Base-by-base conservation (phyloP, 2,113 vertebrate species). In the Alosa alosa region DNA sequence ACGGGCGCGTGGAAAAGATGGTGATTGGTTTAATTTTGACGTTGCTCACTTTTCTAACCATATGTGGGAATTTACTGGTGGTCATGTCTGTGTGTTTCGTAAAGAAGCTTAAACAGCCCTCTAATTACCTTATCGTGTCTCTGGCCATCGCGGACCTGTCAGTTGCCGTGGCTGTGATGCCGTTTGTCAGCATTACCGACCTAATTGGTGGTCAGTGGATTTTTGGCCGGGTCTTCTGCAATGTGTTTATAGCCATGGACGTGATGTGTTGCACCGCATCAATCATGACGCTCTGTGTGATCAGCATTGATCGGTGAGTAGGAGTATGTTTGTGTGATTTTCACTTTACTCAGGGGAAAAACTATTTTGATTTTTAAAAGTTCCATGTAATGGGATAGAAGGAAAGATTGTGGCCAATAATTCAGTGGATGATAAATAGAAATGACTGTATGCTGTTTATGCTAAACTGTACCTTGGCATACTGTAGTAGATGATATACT, bases 241-340 rank as follows among this genome's bases (percentile, higher is more conserved):
- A 96, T 0, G 94, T 96, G 0, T 96, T 96, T 83, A 96, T 96
- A 13, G 95, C 95, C 89, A 96, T 96, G 95, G 95, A 96, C 0
- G 95, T 96, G 45, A 96, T 95, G 94, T 96, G 95, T 41, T 96
- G 95, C 90, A 96, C 95, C 0, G 95, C 95, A 0, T 96, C 95
- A 52, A 96, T 96, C 88, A 95, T 96, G 95, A 95, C 95, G 25
- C 87, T 96, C 82, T 96, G 95, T 85, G 95, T 96, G 87, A 96
- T 96, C 91, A 96, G 95, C 15, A 94, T 96, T 89, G 95, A 96
- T 94, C 94, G 95, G 95, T 96, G 87, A 92, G 94, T 52, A 68
- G 64, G 9, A 68, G 13, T 78, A 39, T 78, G 8, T 72, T 68
- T 13, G 68, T 13, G 31, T 25, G 8, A 10, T 55, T 60, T 60